These are phyloP conservation scores for Holotrichia oblita DNA, from an alignment of 1,140 invertebrate genomes.

Conservation along the genomic window DNA sequence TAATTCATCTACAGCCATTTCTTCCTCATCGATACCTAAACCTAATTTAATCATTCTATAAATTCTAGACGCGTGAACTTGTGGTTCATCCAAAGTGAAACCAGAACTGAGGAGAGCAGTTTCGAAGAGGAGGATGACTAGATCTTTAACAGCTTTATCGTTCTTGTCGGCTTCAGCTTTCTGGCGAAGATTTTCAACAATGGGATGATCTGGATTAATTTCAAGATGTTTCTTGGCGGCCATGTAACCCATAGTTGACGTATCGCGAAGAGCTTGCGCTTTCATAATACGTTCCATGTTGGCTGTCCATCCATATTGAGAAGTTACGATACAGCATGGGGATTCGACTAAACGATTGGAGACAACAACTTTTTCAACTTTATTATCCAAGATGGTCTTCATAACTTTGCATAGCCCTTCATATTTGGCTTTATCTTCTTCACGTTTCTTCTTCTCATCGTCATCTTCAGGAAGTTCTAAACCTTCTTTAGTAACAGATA, in stretches of 20 bases:
- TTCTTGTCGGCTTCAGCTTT: conserved; percentile 96
- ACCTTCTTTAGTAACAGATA: conserved; percentile 98
- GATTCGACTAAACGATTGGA: conserved; percentile 95
- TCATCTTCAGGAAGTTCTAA: conserved; percentile 95
- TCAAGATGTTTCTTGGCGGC: conserved; percentile 96
- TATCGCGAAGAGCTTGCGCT: conserved; percentile 93
- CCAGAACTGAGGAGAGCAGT: conserved; percentile 91
- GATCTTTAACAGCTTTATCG: conserved; percentile 95
- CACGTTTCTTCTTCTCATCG: conserved; percentile 95
- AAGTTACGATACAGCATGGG: conserved; percentile 98
- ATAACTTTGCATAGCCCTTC: conserved; percentile 97
- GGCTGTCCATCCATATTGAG: conserved; percentile 99
- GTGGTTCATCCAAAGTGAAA: conserved; percentile 90
- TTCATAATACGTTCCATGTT: conserved; percentile 99
- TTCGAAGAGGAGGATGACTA: conserved; percentile 90
- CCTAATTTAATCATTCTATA: conserved; percentile 97
- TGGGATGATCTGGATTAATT: conserved; percentile 97
- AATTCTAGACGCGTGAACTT: conserved; percentile 82
- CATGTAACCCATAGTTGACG: conserved; percentile 99
- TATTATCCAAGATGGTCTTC: conserved; percentile 98
- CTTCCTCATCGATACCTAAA: conserved; percentile 94
- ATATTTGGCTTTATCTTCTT: conserved; percentile 94
- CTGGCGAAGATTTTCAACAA: conserved; percentile 88
- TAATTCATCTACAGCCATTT: conserved; percentile 74
- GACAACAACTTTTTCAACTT: conserved; percentile 96